A percentile compares a stretch with the other conserved stretches of the same genome.
These are phyloP conservation scores for Axinella damicornis DNA, from an alignment of 37 sponge, comb jelly and placozoan genomes.

Conservation along the genomic window DNA sequence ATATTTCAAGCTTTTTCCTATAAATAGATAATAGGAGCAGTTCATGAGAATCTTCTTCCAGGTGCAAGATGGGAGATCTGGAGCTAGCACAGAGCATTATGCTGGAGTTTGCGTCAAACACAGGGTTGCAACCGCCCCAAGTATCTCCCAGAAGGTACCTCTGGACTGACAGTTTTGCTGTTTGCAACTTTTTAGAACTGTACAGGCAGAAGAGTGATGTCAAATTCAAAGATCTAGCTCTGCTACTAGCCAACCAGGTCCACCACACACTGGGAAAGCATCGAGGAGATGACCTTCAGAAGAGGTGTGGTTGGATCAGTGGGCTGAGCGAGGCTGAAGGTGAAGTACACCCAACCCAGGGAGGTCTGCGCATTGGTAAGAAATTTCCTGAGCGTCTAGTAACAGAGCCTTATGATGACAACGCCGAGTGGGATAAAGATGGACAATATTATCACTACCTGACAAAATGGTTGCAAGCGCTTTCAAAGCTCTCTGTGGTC, in stretches of 20 bases:
- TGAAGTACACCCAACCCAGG: not conserved
- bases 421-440: constrained; percentile 20
- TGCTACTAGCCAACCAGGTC: constrained; percentile 8
- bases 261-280: constrained; percentile 14
- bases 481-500: not conserved
- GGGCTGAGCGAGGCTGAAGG: constrained; percentile 7
- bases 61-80: no score
- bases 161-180: constrained; percentile 4
- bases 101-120: not conserved
- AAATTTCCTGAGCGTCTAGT: constrained; percentile 14
- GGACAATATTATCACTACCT: constrained; percentile 24
- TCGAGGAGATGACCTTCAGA: not conserved
- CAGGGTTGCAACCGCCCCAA: not conserved
- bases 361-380: constrained; percentile 25
- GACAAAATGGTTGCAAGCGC: constrained; percentile 33
- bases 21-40: no score
- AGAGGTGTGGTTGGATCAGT: constrained; percentile 13
- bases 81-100: no score
- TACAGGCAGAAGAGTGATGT: not conserved
- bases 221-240: constrained; percentile 11
- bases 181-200: not conserved
- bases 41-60: no score
- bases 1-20: no score
- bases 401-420: not conserved
- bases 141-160: not conserved